Evolutionary conservation across 2,888 invertebrate genomes (phyloP).

Genomic region (Sinelater perroti): DNA sequence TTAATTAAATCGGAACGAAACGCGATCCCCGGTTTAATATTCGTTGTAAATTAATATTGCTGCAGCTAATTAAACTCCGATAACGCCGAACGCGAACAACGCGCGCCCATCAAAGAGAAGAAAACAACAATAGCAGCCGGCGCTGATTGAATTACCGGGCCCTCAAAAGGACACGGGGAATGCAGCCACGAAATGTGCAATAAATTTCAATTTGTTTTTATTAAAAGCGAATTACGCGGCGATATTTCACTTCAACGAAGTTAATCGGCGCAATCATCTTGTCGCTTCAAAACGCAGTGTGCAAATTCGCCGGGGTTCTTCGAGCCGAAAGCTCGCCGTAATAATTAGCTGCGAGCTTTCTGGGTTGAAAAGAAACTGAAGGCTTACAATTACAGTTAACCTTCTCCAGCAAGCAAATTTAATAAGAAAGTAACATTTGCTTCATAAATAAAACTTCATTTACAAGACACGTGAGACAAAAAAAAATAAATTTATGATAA

Average conservation of each 20-base stretch:
- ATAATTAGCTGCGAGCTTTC: neutral
- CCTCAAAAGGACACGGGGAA: no score
- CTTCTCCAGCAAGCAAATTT: no score
- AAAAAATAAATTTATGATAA: no score
- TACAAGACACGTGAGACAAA: no score
- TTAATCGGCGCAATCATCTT: constrained; percentile 1
- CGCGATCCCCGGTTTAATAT: constrained; percentile 22
- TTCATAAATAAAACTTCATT: no score
- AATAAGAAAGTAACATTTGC: no score
- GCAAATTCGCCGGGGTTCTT: neutral
- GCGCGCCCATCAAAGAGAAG: no score
- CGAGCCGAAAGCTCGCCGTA: neutral
- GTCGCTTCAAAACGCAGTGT: neutral
- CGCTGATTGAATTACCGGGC: no score
- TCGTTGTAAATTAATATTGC: constrained; percentile 17
- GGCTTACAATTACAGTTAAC: neutral
- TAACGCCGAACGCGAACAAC: constrained; percentile 11
- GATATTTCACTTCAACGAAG: neutral
- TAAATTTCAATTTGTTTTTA: constrained; percentile 1
- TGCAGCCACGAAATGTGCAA: neutral
- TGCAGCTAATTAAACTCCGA: constrained; percentile 18
- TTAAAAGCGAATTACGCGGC: neutral
- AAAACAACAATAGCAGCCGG: no score
- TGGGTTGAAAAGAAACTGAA: no score
- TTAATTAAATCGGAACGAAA: constrained; percentile 27